Evolutionary conservation across 1,140 invertebrate species (phyloP), one percentile per base, ranked within the genome.

Genomic region (Drepana arcuata): DNA sequence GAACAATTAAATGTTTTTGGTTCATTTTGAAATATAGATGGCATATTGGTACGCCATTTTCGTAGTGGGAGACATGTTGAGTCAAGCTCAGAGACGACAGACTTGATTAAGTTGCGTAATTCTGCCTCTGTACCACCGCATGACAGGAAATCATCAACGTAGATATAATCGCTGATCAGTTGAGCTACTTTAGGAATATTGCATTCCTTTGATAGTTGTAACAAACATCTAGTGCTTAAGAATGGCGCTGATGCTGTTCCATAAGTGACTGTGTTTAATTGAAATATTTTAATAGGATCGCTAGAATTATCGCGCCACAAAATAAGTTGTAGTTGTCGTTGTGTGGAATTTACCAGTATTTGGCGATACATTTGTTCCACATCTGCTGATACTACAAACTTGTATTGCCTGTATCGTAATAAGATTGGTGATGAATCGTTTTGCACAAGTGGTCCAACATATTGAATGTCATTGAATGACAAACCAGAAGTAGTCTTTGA

Each of bases 191-290:
- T 25, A 13, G 16, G 2, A 34, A 24, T 7, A 14, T 9, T 2
- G 25, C 32, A 34, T n/a, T 34, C 32, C 2, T 13, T 7, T 3
- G 32, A 18, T 14, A 34, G 21, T 13, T 34, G 32, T 13, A 23
- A 7, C 7, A 34, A 14, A 34, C 32, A 34, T 14, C 32, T 34
- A 25, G 32, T 34, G 15, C 32, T 34, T 12, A 24, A 18, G 21
- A 24, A 34, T 4, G 32, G 32, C 1, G 24, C 24, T n/a, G 4
- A 26, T 10, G 24, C 24, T 10, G 10, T 26, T 3, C 24, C 24
- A 26, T 26, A 26, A 2, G 24, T 26, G 4, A 26, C 24, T 4
- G 24, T 26, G 10, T 26, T 26, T 4, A 26, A 10, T 10, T 26
- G 4, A 4, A n/a, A 6, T 10, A 10, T 10, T 10, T 26, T 26